A percentile compares a stretch with the other conserved stretches of the same genome.
Evolutionary conservation across 2,113 vertebrate species (phyloP).

Genomic region (Tichodroma muraria): DNA sequence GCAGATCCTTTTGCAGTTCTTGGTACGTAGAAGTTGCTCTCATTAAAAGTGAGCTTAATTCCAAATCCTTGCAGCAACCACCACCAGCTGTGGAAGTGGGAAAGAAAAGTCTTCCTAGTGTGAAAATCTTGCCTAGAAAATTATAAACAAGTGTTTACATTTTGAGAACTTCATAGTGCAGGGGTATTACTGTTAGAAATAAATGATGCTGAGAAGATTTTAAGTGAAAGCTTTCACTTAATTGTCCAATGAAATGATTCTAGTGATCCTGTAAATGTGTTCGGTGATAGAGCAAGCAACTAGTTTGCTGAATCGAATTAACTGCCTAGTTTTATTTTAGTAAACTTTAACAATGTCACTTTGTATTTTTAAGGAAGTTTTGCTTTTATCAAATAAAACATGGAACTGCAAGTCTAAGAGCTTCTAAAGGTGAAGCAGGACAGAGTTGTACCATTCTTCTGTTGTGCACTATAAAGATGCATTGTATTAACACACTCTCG

Average conservation of each 20-base stretch:
- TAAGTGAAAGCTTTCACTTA: not conserved
- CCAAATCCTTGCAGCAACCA: not conserved
- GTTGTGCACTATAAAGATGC: rapidly evolving
- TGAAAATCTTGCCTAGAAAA: not conserved
- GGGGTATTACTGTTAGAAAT: not conserved
- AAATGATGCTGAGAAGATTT: not conserved
- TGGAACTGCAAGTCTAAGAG: not conserved
- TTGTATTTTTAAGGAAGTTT: not conserved
- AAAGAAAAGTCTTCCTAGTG: not conserved
- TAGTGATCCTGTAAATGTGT: not conserved
- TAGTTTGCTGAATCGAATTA: not conserved
- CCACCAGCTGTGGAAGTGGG: not conserved
- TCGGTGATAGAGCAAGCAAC: not conserved
- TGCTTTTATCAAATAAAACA: not conserved
- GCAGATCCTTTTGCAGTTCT: not conserved
- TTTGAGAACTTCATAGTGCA: not conserved
- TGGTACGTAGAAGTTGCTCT: not conserved
- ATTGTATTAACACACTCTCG: no score
- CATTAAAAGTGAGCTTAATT: not conserved
- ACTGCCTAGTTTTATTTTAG: not conserved
- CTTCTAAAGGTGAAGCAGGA: not conserved
- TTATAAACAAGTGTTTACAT: not conserved
- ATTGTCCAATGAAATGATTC: not conserved
- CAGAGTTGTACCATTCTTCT: not conserved
- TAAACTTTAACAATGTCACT: not conserved